phyloP scores from a whole-genome alignment of 1,140 invertebrate species.

The Potamilus streckersoni region DNA sequence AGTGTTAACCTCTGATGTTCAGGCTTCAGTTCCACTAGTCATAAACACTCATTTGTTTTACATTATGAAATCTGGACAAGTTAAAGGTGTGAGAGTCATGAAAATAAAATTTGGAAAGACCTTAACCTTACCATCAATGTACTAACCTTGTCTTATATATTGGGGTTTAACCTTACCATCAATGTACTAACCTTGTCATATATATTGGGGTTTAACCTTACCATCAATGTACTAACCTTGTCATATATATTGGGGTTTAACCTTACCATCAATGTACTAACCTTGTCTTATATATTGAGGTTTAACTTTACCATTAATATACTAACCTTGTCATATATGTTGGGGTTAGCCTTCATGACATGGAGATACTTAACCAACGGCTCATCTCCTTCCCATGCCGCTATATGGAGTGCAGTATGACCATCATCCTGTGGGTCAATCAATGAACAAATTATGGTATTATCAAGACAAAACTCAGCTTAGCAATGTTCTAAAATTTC shows the following conservation, averaged over 20 bases:
- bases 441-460: neutral
- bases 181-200: conserved; percentile 85
- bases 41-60: neutral
- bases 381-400: conserved; percentile 95
- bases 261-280: conserved; percentile 75
- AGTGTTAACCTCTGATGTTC: too few relatives aligned
- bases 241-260: conserved; percentile 94
- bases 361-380: conserved; percentile 94
- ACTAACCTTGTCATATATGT: conserved; percentile 92
- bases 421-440: conserved; percentile 80
- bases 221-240: conserved; percentile 79
- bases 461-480: neutral
- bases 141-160: conserved; percentile 91
- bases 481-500: neutral
- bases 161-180: too few relatives aligned
- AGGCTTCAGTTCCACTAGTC: too few relatives aligned
- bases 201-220: conserved; percentile 93
- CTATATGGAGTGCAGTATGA: conserved; percentile 93
- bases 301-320: too few relatives aligned
- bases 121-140: neutral
- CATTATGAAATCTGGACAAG: neutral
- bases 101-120: neutral
- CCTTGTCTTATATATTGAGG: conserved; percentile 92
- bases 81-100: neutral
- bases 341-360: conserved; percentile 90